Base-by-base conservation (phyloP, 2,888 invertebrate species). In the Xestobium rufovillosum region DNA sequence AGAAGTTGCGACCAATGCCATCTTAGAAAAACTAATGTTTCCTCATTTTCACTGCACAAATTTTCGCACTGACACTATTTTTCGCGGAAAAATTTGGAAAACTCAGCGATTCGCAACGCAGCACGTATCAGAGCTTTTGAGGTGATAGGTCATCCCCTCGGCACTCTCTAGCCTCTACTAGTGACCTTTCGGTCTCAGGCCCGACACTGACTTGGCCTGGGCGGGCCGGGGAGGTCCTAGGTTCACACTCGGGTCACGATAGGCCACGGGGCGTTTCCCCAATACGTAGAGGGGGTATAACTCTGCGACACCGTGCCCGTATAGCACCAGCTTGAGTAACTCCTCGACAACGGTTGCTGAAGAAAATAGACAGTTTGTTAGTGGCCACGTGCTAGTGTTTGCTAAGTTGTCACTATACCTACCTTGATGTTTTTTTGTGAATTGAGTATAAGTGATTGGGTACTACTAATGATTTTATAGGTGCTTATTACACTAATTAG, bases 1-100 rank as follows among this genome's bases (percentile, higher is more conserved):
- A 53, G 75, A 75, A 53, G 72, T 72, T 48, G 73, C 75, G 49
- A 75, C 75, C 50, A 76, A 61, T 45, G 75, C 72, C 75, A 76
- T 76, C n/a, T 19, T n/a, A 8, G 23, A n/a, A n/a, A n/a, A n/a
- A n/a, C n/a, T n/a, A n/a, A n/a, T n/a, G n/a, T n/a, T n/a, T n/a
- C n/a, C n/a, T n/a, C n/a, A n/a, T 28, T 17, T 26, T 26, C 26
- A n/a, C n/a, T n/a, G 23, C 23, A n/a, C 23, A 19, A 6, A 19
- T 13, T 34, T 31, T 34, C 25, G 3, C 10, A 11, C 39, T 38
- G 26, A 15, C 27, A 12, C 17, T 14, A 43, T 17, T 44, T 48
- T 46, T 38, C 27, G 38, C 38, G 26, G 31, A n/a, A n/a, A n/a
- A n/a, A 34, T 42, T 45, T 27, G 34, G 42, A 32, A 31, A 42